These are phyloP conservation scores for Actinia equina DNA, from an alignment of 64 coral and sea anemone genomes.

Conservation along the genomic window DNA sequence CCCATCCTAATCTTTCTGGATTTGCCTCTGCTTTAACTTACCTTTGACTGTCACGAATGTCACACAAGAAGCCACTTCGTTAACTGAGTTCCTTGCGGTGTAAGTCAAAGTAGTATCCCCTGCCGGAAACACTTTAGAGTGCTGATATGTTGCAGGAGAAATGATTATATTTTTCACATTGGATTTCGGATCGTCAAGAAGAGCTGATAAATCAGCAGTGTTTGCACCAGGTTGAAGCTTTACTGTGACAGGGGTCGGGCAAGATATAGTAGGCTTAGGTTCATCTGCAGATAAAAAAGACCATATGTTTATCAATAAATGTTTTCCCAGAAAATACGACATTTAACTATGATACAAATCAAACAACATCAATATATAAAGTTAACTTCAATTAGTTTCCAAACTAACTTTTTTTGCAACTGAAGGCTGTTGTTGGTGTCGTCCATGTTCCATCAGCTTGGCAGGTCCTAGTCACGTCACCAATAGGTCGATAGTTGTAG, in stretches of 20 bases:
- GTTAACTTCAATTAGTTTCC: background rate
- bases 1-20: too few species aligned
- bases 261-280: constrained; percentile 23
- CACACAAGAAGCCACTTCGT: background rate
- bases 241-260: constrained; percentile 28
- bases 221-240: constrained; percentile 19
- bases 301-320: too few species aligned
- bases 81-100: constrained; percentile 21
- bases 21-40: background rate
- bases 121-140: constrained; percentile 41
- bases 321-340: too few species aligned
- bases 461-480: constrained; percentile 21
- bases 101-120: constrained; percentile 35
- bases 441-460: constrained; percentile 59
- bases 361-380: background rate
- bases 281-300: background rate
- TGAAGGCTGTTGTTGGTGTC: constrained; percentile 24
- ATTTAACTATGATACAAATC: too few species aligned
- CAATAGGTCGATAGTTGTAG: constrained; percentile 37
- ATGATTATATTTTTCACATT: constrained; percentile 32
- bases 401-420: constrained; percentile 37
- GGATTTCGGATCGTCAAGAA: constrained; percentile 32
- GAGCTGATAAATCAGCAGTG: constrained; percentile 37
- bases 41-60: background rate
- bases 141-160: constrained; percentile 20